Conservation (phyloP, 1,140 invertebrate species). For the Drosophila varians region DNA sequence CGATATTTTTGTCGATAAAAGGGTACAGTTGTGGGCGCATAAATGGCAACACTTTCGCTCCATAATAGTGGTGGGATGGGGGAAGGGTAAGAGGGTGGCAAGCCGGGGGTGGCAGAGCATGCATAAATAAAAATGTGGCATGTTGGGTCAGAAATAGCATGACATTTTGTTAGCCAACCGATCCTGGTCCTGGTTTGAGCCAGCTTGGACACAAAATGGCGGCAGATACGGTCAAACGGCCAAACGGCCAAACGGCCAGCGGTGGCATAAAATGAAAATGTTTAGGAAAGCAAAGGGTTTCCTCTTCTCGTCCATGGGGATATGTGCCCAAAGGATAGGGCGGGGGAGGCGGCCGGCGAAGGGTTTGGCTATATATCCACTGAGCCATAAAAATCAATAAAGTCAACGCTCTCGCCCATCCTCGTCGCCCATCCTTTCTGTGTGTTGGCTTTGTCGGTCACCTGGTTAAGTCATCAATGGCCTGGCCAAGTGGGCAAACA, state of each 20-base stretch:
- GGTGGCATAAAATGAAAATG: slow-evolving; percentile 67
- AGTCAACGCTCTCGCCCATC: slow-evolving; percentile 55
- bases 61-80: neutral
- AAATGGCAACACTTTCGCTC: neutral
- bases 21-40: slow-evolving; percentile 17
- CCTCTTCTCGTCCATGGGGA: neutral
- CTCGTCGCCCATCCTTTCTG: too few species aligned
- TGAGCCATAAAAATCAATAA: slow-evolving; percentile 79
- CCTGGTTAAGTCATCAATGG: slow-evolving; percentile 61
- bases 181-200: too few species aligned
- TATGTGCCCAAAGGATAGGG: neutral
- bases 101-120: slow-evolving; percentile 41
- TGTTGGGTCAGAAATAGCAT: slow-evolving; percentile 80
- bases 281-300: slow-evolving; percentile 69
- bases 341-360: too few species aligned
- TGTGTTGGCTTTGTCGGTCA: slow-evolving; percentile 60
- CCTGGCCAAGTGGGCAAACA: slow-evolving; percentile 20
- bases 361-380: slow-evolving; percentile 22
- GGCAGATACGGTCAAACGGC: slow-evolving; percentile 59
- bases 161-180: slow-evolving; percentile 64
- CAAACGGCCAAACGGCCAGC: slow-evolving; percentile 6
- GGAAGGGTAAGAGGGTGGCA: neutral
- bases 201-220: slow-evolving; percentile 73
- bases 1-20: slow-evolving; percentile 19
- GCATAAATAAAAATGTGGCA: slow-evolving; percentile 80